phyloP scores from a whole-genome alignment of 2,113 vertebrate genomes.

The Acinonyx jubatus region DNA sequence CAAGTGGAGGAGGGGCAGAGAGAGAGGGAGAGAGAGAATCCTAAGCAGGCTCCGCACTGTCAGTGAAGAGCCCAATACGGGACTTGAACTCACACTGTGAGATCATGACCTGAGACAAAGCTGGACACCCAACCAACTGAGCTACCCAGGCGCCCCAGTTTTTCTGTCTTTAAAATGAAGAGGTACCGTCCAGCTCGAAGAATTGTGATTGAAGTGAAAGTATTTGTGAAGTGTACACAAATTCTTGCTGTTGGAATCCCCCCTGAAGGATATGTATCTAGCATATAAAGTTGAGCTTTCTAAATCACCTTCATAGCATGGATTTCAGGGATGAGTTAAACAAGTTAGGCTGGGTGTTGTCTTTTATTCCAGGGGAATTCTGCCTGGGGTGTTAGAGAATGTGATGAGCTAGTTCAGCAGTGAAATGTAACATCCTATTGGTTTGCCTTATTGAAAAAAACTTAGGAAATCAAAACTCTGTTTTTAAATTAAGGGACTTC shows the following conservation, averaged over 20 bases:
- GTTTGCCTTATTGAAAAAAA: neutral
- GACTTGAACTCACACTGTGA: too few species aligned
- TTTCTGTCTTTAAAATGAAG: neutral
- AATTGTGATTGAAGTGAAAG: neutral
- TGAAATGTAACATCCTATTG: neutral
- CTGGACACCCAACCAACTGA: too few species aligned
- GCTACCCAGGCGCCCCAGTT: too few species aligned
- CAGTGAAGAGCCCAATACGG: too few species aligned
- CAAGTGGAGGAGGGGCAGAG: too few species aligned
- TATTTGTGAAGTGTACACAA: neutral
- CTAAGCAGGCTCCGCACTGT: too few species aligned
- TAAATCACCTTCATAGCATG: neutral
- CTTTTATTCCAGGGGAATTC: conserved; percentile 5
- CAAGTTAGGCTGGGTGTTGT: neutral
- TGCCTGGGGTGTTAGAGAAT: conserved; percentile 40
- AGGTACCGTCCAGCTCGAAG: neutral
- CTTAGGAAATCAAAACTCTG: neutral
- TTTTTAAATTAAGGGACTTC: neutral
- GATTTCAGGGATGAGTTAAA: neutral
- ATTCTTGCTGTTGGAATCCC: neutral
- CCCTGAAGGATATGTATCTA: fast-evolving
- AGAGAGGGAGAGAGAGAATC: too few species aligned
- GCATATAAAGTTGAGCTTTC: neutral
- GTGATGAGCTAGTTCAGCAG: neutral
- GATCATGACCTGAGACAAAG: too few species aligned